Conservation (phyloP, 2,113 vertebrate species). For the Ellobius talpinus region DNA sequence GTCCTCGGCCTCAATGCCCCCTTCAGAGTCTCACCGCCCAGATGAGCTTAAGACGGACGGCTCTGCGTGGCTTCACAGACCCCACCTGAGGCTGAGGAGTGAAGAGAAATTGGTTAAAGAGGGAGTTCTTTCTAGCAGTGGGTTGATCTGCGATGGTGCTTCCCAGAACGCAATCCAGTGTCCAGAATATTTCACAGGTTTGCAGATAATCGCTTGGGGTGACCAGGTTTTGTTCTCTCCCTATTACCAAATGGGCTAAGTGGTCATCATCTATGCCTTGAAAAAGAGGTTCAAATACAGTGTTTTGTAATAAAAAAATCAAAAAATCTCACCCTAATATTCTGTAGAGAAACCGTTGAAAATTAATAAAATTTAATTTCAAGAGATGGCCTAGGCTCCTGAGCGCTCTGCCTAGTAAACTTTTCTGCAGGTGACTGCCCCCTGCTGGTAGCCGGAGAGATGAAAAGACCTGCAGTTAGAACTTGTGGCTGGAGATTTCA, state of each 20-base stretch:
- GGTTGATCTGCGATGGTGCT: no score
- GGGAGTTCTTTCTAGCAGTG: neutral
- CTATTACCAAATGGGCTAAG: neutral
- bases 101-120: neutral
- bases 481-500: neutral
- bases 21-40: neutral
- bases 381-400: neutral
- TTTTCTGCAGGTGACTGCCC: neutral
- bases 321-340: neutral
- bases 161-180: neutral
- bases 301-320: neutral
- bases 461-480: neutral
- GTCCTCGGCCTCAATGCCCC: rapidly evolving
- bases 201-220: rapidly evolving
- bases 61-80: neutral
- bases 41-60: neutral
- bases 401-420: rapidly evolving
- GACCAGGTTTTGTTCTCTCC: neutral
- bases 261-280: neutral
- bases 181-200: neutral
- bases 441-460: neutral
- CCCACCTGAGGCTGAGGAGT: neutral
- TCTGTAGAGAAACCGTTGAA: conserved; percentile 3
- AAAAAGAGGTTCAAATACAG: neutral
- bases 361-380: neutral